Conservation (phyloP, 1,140 invertebrate species). For the Cherax quadricarinatus region DNA sequence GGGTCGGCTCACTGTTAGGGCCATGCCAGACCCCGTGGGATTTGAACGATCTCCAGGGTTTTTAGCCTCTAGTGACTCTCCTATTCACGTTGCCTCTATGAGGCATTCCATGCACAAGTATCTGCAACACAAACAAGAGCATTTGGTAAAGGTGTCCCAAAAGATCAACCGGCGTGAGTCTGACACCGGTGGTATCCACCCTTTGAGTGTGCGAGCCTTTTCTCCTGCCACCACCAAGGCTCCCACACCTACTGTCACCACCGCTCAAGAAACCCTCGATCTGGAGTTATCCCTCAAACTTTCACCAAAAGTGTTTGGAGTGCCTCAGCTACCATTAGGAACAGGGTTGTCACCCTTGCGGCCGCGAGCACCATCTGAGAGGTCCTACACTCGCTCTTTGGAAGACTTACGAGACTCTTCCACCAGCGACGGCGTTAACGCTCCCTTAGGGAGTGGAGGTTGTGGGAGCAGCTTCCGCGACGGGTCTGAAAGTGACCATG, state of each 20-base stretch:
- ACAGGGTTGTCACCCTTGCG: constrained; percentile 43
- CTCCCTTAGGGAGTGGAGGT: constrained; percentile 54
- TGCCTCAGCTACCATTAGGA: constrained; percentile 57
- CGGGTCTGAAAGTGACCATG: constrained; percentile 73
- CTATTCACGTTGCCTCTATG: constrained; percentile 74
- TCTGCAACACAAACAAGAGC: constrained; percentile 72
- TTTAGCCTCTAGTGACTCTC: constrained; percentile 46
- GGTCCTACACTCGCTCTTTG: constrained; percentile 73
- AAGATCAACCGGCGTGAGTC: constrained; percentile 73
- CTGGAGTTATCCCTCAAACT: constrained; percentile 71
- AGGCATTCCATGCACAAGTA: constrained; percentile 76
- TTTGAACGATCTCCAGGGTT: constrained; percentile 70
- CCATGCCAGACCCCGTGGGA: constrained; percentile 78
- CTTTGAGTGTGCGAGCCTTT: constrained; percentile 66
- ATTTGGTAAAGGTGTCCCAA: constrained; percentile 73
- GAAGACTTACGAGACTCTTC: constrained; percentile 74
- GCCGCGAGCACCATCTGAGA: constrained; percentile 73
- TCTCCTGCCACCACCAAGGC: constrained; percentile 66
- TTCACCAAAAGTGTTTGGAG: constrained; percentile 72
- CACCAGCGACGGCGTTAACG: constrained; percentile 70
- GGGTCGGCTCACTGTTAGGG: constrained; percentile 78
- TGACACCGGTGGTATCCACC: constrained; percentile 66
- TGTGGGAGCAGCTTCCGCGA: constrained; percentile 70
- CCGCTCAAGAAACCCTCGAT: constrained; percentile 52
- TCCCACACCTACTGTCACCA: constrained; percentile 45